Evolutionary conservation across 1,140 invertebrate genomes (phyloP).

Genomic region (Procambarus clarkii): DNA sequence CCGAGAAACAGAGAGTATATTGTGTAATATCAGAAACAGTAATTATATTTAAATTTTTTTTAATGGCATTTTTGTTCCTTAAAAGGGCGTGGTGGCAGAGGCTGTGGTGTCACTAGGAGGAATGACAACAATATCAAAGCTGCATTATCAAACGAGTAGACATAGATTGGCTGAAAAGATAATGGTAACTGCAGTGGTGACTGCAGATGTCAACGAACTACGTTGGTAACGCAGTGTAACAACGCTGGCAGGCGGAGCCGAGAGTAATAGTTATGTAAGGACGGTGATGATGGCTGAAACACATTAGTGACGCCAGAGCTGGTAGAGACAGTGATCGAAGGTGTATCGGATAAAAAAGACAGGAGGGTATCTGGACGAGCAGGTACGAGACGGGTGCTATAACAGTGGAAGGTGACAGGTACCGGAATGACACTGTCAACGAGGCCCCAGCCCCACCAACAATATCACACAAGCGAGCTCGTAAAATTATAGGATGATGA

Average conservation of each 20-base stretch:
- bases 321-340: not conserved
- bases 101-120: not conserved
- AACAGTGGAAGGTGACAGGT: not conserved
- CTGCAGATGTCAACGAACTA: no score
- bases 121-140: not conserved
- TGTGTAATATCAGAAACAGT: no score
- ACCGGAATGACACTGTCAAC: not conserved
- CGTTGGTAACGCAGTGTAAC: no score
- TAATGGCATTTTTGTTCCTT: no score
- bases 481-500: conserved; percentile 10
- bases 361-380: not conserved
- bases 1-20: no score
- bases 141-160: no score
- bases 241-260: not conserved
- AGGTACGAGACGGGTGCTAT: not conserved
- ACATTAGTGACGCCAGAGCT: not conserved
- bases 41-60: no score
- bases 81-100: not conserved
- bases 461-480: not conserved
- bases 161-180: no score
- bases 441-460: not conserved
- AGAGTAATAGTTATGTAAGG: not conserved
- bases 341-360: no score
- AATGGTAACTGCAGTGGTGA: not conserved
- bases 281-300: not conserved